A percentile compares a stretch with the other conserved stretches of the same genome.
Evolutionary conservation across 2,113 vertebrate species (phyloP).

Genomic region (Labrus mixtus): DNA sequence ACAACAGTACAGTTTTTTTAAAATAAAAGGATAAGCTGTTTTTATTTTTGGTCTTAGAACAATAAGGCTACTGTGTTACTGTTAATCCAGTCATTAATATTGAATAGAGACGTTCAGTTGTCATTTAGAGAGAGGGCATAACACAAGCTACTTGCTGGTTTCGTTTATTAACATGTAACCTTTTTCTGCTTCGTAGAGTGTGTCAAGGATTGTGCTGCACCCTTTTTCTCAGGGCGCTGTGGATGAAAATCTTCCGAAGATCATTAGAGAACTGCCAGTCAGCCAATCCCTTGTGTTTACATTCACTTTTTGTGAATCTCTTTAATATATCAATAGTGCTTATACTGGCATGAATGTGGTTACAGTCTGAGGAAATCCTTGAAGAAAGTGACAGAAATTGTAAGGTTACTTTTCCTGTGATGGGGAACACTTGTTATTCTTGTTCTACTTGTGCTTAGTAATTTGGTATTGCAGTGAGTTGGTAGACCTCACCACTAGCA

Average conservation of each 20-base stretch:
- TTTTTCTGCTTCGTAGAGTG: background rate
- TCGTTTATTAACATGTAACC: background rate
- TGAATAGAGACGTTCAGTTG: conserved; percentile 3
- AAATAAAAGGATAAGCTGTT: no score
- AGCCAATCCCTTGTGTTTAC: background rate
- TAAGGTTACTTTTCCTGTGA: no score
- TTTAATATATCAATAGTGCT: no score
- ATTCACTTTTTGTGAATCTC: background rate
- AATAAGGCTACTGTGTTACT: no score
- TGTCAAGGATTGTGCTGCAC: background rate
- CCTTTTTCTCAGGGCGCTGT: conserved; percentile 1
- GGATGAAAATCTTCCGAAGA: background rate
- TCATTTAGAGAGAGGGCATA: conserved; percentile 12
- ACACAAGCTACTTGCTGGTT: background rate
- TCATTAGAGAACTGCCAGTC: background rate
- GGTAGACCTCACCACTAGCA: background rate
- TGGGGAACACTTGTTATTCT: background rate
- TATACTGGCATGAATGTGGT: no score
- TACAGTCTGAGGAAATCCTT: no score
- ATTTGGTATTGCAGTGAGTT: background rate
- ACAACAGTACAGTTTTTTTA: no score
- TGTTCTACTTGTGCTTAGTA: background rate
- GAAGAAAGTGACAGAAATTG: no score
- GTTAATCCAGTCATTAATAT: conserved; percentile 37
- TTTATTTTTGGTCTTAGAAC: background rate